Conservation (phyloP, 2,113 vertebrate genomes). For the Phrynosoma blainvillii region DNA sequence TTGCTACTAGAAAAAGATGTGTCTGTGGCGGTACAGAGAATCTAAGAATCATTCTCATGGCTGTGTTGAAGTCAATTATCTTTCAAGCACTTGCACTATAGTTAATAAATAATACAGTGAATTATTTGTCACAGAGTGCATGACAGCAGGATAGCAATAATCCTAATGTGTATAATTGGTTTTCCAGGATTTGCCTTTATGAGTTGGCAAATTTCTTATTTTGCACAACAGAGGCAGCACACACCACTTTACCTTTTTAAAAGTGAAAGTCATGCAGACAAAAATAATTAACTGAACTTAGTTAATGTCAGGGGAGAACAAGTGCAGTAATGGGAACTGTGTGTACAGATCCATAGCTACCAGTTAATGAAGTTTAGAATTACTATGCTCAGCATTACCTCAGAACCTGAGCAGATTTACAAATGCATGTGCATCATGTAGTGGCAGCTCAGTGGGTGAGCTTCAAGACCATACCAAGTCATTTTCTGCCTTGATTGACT, state of each 20-base stretch:
- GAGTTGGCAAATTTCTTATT: neutral
- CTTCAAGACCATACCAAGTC: neutral
- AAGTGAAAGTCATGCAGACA: neutral
- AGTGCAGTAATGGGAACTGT: neutral
- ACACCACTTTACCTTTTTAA: slow-evolving; percentile 12
- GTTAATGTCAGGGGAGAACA: neutral
- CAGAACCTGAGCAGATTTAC: neutral
- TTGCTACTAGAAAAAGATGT: neutral
- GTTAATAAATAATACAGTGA: slow-evolving; percentile 19
- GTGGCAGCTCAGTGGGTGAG: neutral
- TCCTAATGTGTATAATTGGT: slow-evolving; percentile 23
- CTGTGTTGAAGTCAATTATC: neutral
- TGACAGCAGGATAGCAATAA: slow-evolving; percentile 2
- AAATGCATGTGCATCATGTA: neutral
- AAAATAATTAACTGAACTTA: slow-evolving; percentile 9
- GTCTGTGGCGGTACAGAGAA: neutral
- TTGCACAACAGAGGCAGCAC: slow-evolving; percentile 4
- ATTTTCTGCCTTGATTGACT: no score
- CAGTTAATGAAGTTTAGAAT: neutral
- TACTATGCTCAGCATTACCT: neutral
- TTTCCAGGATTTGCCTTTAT: slow-evolving; percentile 18
- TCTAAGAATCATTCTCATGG: neutral
- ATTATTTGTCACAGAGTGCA: neutral
- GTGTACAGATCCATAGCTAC: neutral
- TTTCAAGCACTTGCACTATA: neutral